Evolutionary conservation across 2,113 vertebrate species (phyloP).

Genomic region (Sisor rabdophorus): DNA sequence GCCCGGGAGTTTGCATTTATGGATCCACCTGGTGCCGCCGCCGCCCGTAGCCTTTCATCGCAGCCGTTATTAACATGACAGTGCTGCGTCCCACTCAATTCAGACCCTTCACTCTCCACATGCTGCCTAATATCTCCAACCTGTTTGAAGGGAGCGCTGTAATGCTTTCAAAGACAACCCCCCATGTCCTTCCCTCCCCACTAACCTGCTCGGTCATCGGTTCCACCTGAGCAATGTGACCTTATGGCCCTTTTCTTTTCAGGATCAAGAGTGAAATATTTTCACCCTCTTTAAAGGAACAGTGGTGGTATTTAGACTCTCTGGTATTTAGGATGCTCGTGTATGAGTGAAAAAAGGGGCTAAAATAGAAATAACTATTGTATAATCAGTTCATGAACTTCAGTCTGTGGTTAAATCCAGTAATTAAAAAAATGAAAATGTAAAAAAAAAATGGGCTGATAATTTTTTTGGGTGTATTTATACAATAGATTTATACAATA

Average conservation of each 20-base stretch:
- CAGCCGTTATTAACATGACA: constrained; percentile 50
- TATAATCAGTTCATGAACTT: no score
- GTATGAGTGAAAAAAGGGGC: not conserved
- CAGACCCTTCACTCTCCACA: constrained; percentile 49
- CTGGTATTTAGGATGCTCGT: constrained; percentile 3
- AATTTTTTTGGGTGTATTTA: no score
- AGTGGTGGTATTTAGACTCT: constrained; percentile 60
- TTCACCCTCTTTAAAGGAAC: constrained; percentile 60
- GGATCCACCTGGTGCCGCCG: constrained; percentile 45
- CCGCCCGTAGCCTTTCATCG: constrained; percentile 46
- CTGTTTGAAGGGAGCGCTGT: constrained; percentile 46
- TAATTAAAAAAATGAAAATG: no score
- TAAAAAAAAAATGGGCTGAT: no score
- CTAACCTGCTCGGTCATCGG: constrained; percentile 56
- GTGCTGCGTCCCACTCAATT: constrained; percentile 39
- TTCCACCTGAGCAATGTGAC: constrained; percentile 61
- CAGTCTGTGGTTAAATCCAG: no score
- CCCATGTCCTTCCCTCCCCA: constrained; percentile 6
- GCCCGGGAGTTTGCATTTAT: constrained; percentile 38
- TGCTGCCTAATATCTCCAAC: constrained; percentile 44
- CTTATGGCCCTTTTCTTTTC: constrained; percentile 56
- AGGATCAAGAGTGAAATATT: constrained; percentile 58
- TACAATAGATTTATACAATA: no score
- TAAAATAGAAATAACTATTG: no score
- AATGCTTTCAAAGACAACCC: constrained; percentile 45